Evolutionary conservation across 2,888 invertebrate genomes (phyloP), one percentile per base, ranked within the genome.

Genomic region (Eristalis intricaria): DNA sequence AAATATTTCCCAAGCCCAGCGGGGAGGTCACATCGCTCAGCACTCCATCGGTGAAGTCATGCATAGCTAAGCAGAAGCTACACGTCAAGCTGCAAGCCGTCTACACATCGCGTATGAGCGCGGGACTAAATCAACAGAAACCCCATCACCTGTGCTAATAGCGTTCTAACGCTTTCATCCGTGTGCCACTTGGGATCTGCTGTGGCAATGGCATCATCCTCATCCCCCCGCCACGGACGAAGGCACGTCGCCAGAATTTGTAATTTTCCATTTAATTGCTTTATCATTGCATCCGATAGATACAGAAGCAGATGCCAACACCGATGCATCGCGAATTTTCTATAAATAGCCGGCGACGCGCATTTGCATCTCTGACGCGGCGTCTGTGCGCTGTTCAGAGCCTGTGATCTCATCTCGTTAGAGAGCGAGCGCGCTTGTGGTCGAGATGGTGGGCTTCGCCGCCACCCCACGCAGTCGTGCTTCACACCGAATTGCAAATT

Each of bases 361-460:
- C 56, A 50, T 75, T 64, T 75, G 74, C 74, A 65, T 23, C 60
- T 60, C 26, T 60, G 60, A 23, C 58, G n/a, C n/a, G 58, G 58
- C 13, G 58, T 15, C 50, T 15, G 50, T 22, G 26, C n/a, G 73
- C 19, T 29, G 69, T 1, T 26, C 35, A 19, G 13, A 19, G 19
- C 50, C 35, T 65, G 56, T 74, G 74, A 75, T 75, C 74, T 75
- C 74, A 75, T 65, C 65, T 75, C 8, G 58, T 75, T 75, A 74
- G 74, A 65, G 10, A 22, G 69, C 2, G 32, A 22, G 22, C 11
- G n/a, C 8, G 43, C 43, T 43, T 43, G 43, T 43, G 43, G 43
- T 43, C 58, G 19, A 11, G 22, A 60, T 15, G 11, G 26, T 60
- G 60, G 60, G 26, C 26, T 19, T 56, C 56, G 2, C 23, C 23